Evolutionary conservation across 2,888 invertebrate species (phyloP).

Genomic region (Acanthococcus lagerstroemiae): DNA sequence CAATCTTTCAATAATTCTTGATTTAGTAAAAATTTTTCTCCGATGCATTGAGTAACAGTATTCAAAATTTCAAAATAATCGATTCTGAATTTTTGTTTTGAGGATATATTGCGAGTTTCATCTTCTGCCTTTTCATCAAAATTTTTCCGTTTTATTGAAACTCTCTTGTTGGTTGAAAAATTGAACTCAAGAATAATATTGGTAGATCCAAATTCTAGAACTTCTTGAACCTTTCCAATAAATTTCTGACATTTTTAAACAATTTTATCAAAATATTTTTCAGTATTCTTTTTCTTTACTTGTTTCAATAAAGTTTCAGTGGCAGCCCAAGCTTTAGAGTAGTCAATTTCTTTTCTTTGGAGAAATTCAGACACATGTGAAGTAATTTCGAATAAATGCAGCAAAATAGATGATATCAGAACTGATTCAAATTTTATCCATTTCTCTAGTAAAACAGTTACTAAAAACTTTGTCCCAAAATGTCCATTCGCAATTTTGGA

Average conservation of each 20-base stretch:
- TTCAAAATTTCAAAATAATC: not conserved
- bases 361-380: not conserved
- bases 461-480: not conserved
- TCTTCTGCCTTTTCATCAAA: conserved; percentile 5
- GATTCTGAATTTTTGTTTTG: not conserved
- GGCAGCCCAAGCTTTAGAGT: not conserved
- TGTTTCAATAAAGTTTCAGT: not conserved
- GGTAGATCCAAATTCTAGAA: not conserved
- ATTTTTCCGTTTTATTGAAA: not conserved
- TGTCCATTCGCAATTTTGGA: not conserved
- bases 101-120: not conserved
- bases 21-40: not conserved
- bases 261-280: not conserved
- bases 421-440: not conserved
- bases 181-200: not conserved
- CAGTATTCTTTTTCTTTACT: not conserved
- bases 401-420: not conserved
- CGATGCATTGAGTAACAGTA: not conserved
- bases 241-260: not conserved
- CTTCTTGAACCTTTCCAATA: conserved; percentile 1
- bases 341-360: not conserved
- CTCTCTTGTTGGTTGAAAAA: not conserved
- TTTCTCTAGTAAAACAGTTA: not conserved
- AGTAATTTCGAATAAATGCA: not conserved
- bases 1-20: not conserved